These are phyloP conservation scores for Pocillopora meandrina DNA, from an alignment of 92 coral and sea anemone genomes.

Conservation along the genomic window DNA sequence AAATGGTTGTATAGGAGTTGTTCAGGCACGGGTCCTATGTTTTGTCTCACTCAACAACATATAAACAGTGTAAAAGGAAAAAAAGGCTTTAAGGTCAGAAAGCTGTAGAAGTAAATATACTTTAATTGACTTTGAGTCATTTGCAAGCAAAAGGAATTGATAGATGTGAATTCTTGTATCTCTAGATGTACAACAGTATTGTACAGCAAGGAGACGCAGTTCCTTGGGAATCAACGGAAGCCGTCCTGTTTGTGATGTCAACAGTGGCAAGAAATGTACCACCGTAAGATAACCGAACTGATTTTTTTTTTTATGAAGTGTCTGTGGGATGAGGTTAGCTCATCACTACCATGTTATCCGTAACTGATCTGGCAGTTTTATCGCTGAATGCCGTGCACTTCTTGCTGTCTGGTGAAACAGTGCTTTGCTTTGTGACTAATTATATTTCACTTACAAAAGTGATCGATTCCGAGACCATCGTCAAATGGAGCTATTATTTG, in stretches of 20 bases:
- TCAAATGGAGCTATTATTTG: too few species aligned
- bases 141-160: background rate
- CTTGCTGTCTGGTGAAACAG: too few species aligned
- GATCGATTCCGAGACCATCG: too few species aligned
- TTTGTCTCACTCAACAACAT: too few species aligned
- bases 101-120: background rate
- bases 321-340: too few species aligned
- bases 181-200: conserved; percentile 83
- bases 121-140: background rate
- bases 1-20: background rate
- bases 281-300: conserved; percentile 59
- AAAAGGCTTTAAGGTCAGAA: background rate
- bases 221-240: conserved; percentile 87
- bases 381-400: too few species aligned
- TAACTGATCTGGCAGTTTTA: too few species aligned
- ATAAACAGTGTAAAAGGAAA: too few species aligned
- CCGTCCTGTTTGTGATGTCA: conserved; percentile 94
- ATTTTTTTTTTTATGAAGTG: background rate
- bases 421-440: too few species aligned
- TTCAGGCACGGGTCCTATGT: background rate
- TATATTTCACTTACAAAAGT: too few species aligned
- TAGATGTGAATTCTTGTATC: background rate
- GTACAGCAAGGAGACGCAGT: conserved; percentile 68
- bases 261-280: conserved; percentile 86
- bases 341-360: too few species aligned